These are phyloP conservation scores for Sternarchorhynchus goeldii DNA, from an alignment of 2,797 vertebrate genomes.

Conservation along the genomic window DNA sequence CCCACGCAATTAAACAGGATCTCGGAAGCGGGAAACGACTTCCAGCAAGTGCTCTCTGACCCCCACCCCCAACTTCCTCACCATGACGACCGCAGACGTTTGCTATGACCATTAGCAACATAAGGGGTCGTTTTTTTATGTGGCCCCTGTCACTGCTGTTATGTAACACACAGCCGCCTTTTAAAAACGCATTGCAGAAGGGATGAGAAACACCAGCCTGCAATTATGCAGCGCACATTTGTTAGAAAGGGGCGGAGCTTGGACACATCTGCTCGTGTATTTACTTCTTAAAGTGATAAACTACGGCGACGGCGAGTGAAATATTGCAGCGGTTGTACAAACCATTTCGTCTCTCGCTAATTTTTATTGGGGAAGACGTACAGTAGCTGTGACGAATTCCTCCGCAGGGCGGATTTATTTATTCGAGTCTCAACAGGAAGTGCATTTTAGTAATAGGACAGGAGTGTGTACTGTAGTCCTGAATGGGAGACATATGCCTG, in stretches of 20 bases:
- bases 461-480: too few species aligned
- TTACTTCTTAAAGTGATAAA: constrained; percentile 29
- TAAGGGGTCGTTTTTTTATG: background rate
- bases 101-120: too few species aligned
- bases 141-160: background rate
- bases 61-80: too few species aligned
- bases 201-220: background rate
- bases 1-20: too few species aligned
- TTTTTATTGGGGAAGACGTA: constrained; percentile 17
- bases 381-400: constrained; percentile 16
- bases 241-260: constrained; percentile 3
- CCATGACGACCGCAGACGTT: too few species aligned
- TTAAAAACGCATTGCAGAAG: background rate
- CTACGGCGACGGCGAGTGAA: constrained; percentile 18
- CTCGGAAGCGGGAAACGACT: too few species aligned
- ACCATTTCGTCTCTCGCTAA: constrained; percentile 20
- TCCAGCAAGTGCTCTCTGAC: too few species aligned
- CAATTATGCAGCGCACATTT: constrained; percentile 21
- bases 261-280: background rate
- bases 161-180: background rate
- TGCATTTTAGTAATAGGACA: background rate
- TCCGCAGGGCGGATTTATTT: too few species aligned
- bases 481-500: background rate
- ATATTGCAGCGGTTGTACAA: constrained; percentile 11
- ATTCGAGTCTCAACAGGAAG: background rate